These are phyloP conservation scores for Cecidostiba fungosa DNA, from an alignment of 2,888 invertebrate genomes.

Conservation along the genomic window DNA sequence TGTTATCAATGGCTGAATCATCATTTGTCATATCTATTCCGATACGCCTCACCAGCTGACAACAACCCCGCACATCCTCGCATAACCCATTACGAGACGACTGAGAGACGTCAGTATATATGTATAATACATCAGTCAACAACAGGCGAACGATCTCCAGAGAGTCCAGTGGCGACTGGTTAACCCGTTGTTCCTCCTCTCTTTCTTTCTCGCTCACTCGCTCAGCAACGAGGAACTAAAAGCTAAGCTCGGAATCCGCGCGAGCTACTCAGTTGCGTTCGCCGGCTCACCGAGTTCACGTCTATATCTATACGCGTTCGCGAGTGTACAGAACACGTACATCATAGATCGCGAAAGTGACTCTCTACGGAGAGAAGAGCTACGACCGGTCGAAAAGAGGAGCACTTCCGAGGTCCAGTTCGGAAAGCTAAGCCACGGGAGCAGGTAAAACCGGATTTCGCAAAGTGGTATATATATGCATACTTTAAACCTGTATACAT, in stretches of 20 bases:
- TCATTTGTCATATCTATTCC: not conserved
- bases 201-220: conserved; percentile 42
- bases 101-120: not conserved
- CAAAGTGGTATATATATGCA: not conserved
- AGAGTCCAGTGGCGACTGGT: conserved; percentile 27
- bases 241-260: not conserved
- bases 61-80: not conserved
- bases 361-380: not conserved
- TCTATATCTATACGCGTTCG: not conserved
- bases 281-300: not conserved
- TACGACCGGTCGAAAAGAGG: not conserved
- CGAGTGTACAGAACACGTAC: not conserved
- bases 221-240: conserved; percentile 5
- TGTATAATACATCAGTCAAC: not conserved
- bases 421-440: conserved; percentile 46
- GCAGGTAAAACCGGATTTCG: conserved; percentile 61
- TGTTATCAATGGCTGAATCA: not conserved
- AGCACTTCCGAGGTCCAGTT: conserved; percentile 49
- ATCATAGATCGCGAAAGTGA: not conserved
- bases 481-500: conserved; percentile 2
- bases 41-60: not conserved
- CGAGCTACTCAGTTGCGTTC: not conserved
- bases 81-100: not conserved
- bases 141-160: conserved; percentile 17
- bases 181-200: conserved; percentile 36